Conservation (phyloP, 2,797 vertebrate genomes). For the Schizopygopsis malacanthus region DNA sequence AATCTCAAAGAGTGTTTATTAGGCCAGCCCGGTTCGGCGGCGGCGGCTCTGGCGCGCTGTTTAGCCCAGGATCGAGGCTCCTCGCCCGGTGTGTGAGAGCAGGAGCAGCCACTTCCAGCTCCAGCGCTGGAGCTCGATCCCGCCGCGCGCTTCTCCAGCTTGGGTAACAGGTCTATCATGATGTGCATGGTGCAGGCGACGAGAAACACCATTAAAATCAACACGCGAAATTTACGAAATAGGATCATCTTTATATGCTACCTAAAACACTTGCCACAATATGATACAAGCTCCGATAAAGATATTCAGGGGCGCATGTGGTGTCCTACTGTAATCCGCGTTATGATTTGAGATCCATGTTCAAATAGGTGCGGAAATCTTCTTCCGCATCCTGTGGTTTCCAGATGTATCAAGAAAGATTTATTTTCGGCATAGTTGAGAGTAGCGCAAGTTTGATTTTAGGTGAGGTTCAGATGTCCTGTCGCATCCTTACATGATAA, state of each 20-base stretch:
- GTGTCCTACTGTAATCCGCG: constrained; percentile 60
- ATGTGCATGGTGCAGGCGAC: constrained; percentile 96
- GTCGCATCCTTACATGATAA: constrained; percentile 26
- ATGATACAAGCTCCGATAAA: constrained; percentile 56
- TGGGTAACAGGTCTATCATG: constrained; percentile 92
- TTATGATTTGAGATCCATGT: constrained; percentile 65
- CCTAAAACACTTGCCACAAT: constrained; percentile 50
- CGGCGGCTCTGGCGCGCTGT: constrained; percentile 73
- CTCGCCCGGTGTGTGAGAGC: constrained; percentile 80
- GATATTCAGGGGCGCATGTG: constrained; percentile 60
- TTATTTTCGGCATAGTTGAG: constrained; percentile 59
- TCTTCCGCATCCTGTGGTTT: constrained; percentile 63
- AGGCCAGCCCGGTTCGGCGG: constrained; percentile 85
- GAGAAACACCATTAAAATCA: constrained; percentile 91
- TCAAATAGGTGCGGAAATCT: constrained; percentile 51
- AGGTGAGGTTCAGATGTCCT: constrained; percentile 19
- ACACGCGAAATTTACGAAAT: constrained; percentile 90
- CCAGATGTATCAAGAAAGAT: constrained; percentile 52
- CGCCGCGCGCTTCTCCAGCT: constrained; percentile 84
- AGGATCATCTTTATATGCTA: constrained; percentile 83
- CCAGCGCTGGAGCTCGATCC: constrained; percentile 73
- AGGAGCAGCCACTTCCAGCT: constrained; percentile 80
- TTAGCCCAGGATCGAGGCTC: constrained; percentile 80
- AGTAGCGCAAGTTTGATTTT: background rate
- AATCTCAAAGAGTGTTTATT: constrained; percentile 92